Evolutionary conservation across 1,140 invertebrate genomes (phyloP).

Genomic region (Ganaspis sp.): DNA sequence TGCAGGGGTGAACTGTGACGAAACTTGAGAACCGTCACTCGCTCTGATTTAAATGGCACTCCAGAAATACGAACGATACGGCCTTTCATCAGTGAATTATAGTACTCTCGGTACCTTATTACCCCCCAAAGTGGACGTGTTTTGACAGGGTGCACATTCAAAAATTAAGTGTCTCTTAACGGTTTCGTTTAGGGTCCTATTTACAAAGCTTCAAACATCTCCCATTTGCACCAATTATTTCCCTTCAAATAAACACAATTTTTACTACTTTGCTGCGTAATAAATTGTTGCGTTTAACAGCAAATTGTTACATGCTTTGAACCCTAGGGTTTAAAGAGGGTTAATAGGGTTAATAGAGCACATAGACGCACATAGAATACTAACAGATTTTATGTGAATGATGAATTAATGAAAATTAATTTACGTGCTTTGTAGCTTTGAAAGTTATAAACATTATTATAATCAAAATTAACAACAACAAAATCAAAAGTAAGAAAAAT

Average conservation of each 20-base stretch:
- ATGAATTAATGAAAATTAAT: too few species aligned
- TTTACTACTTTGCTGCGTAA: too few species aligned
- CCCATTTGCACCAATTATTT: not conserved
- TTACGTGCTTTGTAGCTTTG: too few species aligned
- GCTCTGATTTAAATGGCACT: conserved; percentile 14
- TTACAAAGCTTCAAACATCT: not conserved
- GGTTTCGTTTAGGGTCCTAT: not conserved
- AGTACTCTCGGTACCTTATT: conserved; percentile 14
- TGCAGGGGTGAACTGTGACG: conserved; percentile 15
- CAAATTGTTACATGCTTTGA: too few species aligned
- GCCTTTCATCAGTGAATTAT: conserved; percentile 7
- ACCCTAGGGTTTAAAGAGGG: too few species aligned
- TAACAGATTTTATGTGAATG: too few species aligned
- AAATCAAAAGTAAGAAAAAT: too few species aligned
- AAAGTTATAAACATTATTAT: too few species aligned
- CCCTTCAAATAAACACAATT: not conserved
- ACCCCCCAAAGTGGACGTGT: not conserved
- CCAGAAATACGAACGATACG: not conserved
- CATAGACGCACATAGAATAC: too few species aligned
- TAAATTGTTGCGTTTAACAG: too few species aligned
- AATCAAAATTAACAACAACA: too few species aligned
- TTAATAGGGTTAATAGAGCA: too few species aligned
- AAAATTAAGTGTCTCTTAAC: conserved; percentile 13
- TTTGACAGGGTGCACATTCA: not conserved
- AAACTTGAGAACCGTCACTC: conserved; percentile 2